Evolutionary conservation across 2,113 vertebrate species (phyloP).

Genomic region (Probosciger aterrimus): DNA sequence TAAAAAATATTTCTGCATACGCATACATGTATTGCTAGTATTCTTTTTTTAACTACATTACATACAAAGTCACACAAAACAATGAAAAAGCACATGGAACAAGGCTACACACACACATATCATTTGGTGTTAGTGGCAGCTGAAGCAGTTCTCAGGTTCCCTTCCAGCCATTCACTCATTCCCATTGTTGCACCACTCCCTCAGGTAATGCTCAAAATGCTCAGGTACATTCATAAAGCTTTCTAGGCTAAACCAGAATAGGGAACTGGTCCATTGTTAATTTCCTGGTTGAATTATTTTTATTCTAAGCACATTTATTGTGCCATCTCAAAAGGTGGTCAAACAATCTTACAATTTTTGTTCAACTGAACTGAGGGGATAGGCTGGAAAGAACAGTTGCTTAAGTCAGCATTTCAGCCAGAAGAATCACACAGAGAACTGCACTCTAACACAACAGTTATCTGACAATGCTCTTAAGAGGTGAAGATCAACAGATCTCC

Average conservation of each 20-base stretch:
- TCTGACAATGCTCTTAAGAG: not conserved
- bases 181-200: not conserved
- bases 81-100: not conserved
- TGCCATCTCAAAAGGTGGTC: not conserved
- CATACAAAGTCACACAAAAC: not conserved
- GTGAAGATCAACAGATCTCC: not conserved
- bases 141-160: not conserved
- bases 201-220: not conserved
- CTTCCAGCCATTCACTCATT: not conserved
- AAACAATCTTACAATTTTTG: not conserved
- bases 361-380: not conserved
- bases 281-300: not conserved
- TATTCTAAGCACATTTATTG: not conserved
- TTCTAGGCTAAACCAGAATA: not conserved
- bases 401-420: not conserved
- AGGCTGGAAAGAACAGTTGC: not conserved
- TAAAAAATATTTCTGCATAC: not conserved
- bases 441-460: not conserved
- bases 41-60: not conserved
- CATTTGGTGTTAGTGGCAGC: not conserved
- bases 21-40: not conserved
- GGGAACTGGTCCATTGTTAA: not conserved
- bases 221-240: not conserved
- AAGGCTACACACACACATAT: not conserved
- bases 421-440: not conserved